These are phyloP conservation scores for Lampris incognitus DNA, from an alignment of 2,113 vertebrate species.

Conservation along the genomic window DNA sequence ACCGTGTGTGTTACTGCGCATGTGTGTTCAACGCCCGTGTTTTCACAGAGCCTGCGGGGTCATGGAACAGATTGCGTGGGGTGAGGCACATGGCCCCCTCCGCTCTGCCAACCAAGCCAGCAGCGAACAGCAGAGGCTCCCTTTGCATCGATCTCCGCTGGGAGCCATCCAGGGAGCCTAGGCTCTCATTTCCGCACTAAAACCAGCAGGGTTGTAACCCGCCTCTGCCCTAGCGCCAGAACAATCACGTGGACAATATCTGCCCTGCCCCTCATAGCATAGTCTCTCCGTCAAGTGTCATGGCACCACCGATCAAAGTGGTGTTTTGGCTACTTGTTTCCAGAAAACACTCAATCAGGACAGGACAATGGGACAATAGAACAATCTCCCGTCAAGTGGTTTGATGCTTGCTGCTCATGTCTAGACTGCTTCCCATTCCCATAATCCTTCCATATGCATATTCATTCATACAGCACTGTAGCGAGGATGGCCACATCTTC, in stretches of 20 bases:
- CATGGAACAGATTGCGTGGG: conserved; percentile 72
- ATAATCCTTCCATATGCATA: background rate
- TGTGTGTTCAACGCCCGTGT: conserved; percentile 12
- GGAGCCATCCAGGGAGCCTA: conserved; percentile 9
- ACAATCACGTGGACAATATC: background rate
- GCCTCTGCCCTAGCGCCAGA: background rate
- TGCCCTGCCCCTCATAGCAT: background rate
- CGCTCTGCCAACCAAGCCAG: conserved; percentile 48
- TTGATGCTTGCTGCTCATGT: conserved; percentile 8
- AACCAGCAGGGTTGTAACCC: conserved; percentile 31
- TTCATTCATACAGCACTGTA: background rate
- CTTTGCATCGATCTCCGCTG: conserved; percentile 17
- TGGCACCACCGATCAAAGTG: background rate
- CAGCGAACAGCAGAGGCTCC: conserved; percentile 17
- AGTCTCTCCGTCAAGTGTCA: background rate
- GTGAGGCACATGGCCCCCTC: conserved; percentile 26
- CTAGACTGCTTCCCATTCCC: conserved; percentile 12
- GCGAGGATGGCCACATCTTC: background rate
- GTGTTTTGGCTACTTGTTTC: background rate
- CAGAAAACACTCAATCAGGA: background rate
- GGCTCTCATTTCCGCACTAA: conserved; percentile 16
- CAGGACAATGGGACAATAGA: conserved; percentile 13
- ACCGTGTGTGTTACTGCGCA: conserved; percentile 16
- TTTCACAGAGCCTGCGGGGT: conserved; percentile 58
- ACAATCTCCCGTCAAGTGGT: background rate